A percentile compares a stretch with the other conserved stretches of the same genome.
phyloP scores from a whole-genome alignment of 2,797 vertebrate species.

The Halcyon badia region DNA sequence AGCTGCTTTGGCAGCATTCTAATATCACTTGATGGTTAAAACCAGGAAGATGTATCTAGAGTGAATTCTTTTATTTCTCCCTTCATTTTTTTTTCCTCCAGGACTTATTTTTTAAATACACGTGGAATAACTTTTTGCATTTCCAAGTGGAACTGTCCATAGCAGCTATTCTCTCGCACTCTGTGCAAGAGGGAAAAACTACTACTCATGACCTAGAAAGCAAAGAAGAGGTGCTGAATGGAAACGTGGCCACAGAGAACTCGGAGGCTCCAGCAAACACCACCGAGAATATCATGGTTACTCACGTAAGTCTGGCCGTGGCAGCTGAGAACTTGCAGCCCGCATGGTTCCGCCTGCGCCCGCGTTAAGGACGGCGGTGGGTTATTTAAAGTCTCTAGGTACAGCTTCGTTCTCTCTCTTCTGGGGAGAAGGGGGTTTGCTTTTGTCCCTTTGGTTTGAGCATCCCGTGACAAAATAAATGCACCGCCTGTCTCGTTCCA shows the following conservation, averaged over 20 bases:
- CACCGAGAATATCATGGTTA: constrained; percentile 86
- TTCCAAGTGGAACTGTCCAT: constrained; percentile 98
- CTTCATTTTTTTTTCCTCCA: constrained; percentile 34
- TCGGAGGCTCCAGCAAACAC: constrained; percentile 13
- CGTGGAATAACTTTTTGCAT: constrained; percentile 99
- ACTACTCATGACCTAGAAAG: constrained; percentile 20
- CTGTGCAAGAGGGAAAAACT: constrained; percentile 78
- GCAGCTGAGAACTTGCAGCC: too few species aligned
- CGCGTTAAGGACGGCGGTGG: too few species aligned
- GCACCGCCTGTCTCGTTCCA: too few species aligned
- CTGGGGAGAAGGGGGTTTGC: neutral
- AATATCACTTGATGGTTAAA: rapidly evolving
- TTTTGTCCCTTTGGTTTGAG: neutral
- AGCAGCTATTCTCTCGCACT: constrained; percentile 91
- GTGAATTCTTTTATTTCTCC: neutral
- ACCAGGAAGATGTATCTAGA: rapidly evolving
- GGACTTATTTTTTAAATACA: constrained; percentile 98
- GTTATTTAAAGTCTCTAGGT: neutral
- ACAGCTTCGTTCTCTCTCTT: neutral
- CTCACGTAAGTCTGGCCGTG: constrained; percentile 85
- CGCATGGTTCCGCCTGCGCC: too few species aligned
- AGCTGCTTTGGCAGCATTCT: rapidly evolving
- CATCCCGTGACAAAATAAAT: neutral
- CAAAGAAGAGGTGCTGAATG: constrained; percentile 67
- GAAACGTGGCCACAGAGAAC: neutral